Evolutionary conservation across 2,797 vertebrate species (phyloP).

Genomic region (Pitangus sulphuratus): DNA sequence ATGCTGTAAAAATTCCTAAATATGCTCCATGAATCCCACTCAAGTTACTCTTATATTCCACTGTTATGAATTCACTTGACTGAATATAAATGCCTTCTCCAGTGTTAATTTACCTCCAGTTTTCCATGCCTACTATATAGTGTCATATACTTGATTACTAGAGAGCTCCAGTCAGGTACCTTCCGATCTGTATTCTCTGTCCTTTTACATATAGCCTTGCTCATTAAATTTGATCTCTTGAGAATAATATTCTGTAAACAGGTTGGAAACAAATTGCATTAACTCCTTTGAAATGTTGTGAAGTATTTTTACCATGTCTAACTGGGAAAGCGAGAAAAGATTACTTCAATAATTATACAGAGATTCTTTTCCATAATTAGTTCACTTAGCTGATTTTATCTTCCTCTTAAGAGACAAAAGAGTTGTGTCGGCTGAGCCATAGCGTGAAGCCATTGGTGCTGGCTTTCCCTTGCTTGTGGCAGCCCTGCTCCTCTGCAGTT

Average conservation of each 20-base stretch:
- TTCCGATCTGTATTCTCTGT: not conserved
- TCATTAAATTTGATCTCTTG: not conserved
- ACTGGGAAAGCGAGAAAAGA: not conserved
- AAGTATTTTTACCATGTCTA: not conserved
- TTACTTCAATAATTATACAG: not conserved
- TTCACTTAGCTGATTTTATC: not conserved
- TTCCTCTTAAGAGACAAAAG: not conserved
- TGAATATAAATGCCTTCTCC: constrained; percentile 2
- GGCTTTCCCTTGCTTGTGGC: not conserved
- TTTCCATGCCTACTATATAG: not conserved
- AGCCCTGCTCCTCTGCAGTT: not conserved
- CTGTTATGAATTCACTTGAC: not conserved
- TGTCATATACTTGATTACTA: constrained; percentile 1
- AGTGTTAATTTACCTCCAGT: not conserved
- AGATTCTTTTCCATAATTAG: not conserved
- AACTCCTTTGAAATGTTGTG: not conserved
- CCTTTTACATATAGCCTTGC: not conserved
- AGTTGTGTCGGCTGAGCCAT: not conserved
- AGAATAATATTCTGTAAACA: not conserved
- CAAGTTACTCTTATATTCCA: not conserved
- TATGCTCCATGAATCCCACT: not conserved
- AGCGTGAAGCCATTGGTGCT: not conserved
- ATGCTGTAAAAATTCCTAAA: not conserved
- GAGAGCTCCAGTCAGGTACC: not conserved
- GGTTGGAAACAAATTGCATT: not conserved